These are phyloP conservation scores for Melanchra persicariae DNA, from an alignment of 2,888 invertebrate species.

Conservation along the genomic window DNA sequence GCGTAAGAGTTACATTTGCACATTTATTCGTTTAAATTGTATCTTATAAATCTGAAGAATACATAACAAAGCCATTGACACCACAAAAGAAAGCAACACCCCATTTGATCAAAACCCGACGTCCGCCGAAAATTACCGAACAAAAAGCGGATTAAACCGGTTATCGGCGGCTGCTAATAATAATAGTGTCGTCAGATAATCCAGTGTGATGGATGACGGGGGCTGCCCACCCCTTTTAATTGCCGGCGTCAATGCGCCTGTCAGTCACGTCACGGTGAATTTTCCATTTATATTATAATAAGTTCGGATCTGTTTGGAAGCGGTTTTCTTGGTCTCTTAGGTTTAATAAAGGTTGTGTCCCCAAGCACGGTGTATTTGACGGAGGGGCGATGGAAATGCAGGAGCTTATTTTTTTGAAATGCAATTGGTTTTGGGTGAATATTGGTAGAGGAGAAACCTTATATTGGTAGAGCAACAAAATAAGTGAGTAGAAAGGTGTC, in stretches of 20 bases:
- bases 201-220: constrained; percentile 86
- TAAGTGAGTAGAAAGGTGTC: neutral
- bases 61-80: constrained; percentile 40
- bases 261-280: constrained; percentile 83
- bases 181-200: constrained; percentile 87
- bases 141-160: constrained; percentile 86
- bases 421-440: constrained; percentile 56
- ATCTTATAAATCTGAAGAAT: constrained; percentile 23
- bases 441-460: neutral
- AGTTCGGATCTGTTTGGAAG: constrained; percentile 77
- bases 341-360: constrained; percentile 71
- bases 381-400: constrained; percentile 61
- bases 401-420: constrained; percentile 57
- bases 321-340: constrained; percentile 66
- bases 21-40: neutral
- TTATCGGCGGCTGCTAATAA: constrained; percentile 86
- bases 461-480: neutral
- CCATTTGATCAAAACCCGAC: constrained; percentile 53
- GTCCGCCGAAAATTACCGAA: constrained; percentile 77
- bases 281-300: constrained; percentile 90
- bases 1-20: neutral
- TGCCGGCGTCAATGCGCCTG: constrained; percentile 83
- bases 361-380: constrained; percentile 41
- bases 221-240: constrained; percentile 88
- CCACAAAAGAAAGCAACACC: constrained; percentile 52